phyloP scores from a whole-genome alignment of 2,888 invertebrate genomes.

The Colostygia pectinataria region DNA sequence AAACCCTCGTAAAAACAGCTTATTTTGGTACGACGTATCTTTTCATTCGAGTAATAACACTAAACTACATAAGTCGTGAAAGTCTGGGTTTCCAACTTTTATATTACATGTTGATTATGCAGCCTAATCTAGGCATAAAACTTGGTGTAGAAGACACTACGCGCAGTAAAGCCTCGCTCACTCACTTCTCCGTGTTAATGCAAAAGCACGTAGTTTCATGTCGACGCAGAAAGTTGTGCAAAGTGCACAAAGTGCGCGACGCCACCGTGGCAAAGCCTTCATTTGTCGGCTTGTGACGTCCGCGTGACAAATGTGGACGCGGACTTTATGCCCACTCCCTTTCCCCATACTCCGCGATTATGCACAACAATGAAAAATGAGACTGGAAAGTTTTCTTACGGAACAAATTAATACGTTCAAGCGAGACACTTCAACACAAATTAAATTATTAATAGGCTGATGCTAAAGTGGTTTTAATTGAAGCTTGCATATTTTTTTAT shows the following conservation, averaged over 20 bases:
- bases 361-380: conserved; percentile 69
- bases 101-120: conserved; percentile 73
- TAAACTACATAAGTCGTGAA: conserved; percentile 30
- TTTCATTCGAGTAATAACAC: conserved; percentile 33
- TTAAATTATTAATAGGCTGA: conserved; percentile 35
- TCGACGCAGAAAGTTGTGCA: conserved; percentile 77
- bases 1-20: conserved; percentile 21
- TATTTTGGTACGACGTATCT: conserved; percentile 28
- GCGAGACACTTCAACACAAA: conserved; percentile 17
- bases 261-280: conserved; percentile 79
- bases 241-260: conserved; percentile 80
- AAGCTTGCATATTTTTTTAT: conserved; percentile 73
- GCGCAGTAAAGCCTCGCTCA: conserved; percentile 65
- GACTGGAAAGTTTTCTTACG: conserved; percentile 49
- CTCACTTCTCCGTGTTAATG: conserved; percentile 75
- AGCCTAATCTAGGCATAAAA: conserved; percentile 72
- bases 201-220: conserved; percentile 79
- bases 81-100: conserved; percentile 35
- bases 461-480: conserved; percentile 61
- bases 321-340: conserved; percentile 60
- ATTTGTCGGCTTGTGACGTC: conserved; percentile 82
- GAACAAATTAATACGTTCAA: conserved; percentile 40
- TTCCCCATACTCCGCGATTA: conserved; percentile 63
- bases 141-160: conserved; percentile 72
- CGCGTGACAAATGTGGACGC: conserved; percentile 81